Conservation (phyloP, 2,113 vertebrate species). For the Australoheros scitulus region DNA sequence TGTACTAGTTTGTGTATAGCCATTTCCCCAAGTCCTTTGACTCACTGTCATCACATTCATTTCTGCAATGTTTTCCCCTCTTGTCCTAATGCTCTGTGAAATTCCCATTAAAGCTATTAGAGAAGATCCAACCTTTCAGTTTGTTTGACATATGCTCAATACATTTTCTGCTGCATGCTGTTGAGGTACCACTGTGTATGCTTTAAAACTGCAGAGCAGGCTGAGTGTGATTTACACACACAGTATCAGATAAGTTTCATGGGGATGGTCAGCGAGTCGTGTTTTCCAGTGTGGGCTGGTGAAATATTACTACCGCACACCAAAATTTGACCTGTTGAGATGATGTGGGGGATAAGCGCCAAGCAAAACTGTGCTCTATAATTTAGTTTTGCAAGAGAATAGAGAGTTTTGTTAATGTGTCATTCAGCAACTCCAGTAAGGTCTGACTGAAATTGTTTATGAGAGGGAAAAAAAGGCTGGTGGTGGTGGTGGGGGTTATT, state of each 20-base stretch:
- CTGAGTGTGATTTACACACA: conserved; percentile 16
- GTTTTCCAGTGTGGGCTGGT: conserved; percentile 57
- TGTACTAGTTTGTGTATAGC: background rate
- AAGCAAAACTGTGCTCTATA: conserved; percentile 43
- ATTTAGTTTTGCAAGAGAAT: conserved; percentile 22
- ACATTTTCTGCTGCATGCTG: conserved; percentile 21
- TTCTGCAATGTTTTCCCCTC: background rate
- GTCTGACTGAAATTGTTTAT: conserved; percentile 3
- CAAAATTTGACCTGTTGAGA: conserved; percentile 28
- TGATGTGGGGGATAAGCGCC: conserved; percentile 18
- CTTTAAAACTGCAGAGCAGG: conserved; percentile 43
- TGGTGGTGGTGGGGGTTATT: too few relatives aligned
- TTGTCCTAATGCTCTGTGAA: conserved; percentile 9
- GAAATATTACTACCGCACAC: conserved; percentile 37
- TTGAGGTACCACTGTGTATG: conserved; percentile 14
- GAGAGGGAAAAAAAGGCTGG: too few relatives aligned
- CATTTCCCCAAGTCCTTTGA: background rate
- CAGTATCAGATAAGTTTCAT: conserved; percentile 40
- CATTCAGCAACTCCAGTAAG: conserved; percentile 20
- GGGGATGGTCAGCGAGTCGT: conserved; percentile 6
- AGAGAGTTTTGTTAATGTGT: conserved; percentile 18
- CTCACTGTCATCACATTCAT: background rate
- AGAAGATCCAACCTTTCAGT: conserved; percentile 1
- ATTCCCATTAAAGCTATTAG: conserved; percentile 22
- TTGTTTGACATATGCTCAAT: conserved; percentile 35